These are phyloP conservation scores for Scarus forsteni DNA, from an alignment of 2,797 vertebrate genomes.

Conservation along the genomic window DNA sequence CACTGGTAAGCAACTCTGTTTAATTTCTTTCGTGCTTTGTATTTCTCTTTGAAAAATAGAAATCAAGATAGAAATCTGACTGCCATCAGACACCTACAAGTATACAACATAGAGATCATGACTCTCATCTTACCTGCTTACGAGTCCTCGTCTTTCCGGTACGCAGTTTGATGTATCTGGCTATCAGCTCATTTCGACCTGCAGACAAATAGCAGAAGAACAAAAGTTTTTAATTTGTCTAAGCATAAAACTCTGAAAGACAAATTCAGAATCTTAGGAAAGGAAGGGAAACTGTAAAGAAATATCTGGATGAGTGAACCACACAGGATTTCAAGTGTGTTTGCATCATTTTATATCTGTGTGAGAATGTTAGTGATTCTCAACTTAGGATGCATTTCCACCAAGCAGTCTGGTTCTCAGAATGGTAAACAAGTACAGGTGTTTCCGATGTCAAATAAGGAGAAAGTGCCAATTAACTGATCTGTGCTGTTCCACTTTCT, in stretches of 20 bases:
- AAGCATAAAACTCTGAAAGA: neutral
- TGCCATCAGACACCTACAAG: constrained; percentile 69
- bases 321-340: no score
- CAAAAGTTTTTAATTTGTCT: neutral
- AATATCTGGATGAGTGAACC: neutral
- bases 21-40: constrained; percentile 23
- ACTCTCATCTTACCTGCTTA: constrained; percentile 93
- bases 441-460: no score
- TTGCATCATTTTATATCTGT: no score
- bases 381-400: no score
- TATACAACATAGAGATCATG: constrained; percentile 76
- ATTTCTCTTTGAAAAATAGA: constrained; percentile 72
- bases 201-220: constrained; percentile 64
- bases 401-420: no score
- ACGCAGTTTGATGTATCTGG: constrained; percentile 99
- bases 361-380: no score
- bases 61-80: neutral
- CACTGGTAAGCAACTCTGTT: neutral
- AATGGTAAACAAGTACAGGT: no score
- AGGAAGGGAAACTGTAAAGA: neutral
- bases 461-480: no score
- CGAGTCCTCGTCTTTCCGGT: constrained; percentile 99
- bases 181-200: constrained; percentile 99
- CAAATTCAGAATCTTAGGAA: neutral
- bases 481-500: no score